Evolutionary conservation across 2,113 vertebrate species (phyloP).

Genomic region (Aptenodytes patagonicus): DNA sequence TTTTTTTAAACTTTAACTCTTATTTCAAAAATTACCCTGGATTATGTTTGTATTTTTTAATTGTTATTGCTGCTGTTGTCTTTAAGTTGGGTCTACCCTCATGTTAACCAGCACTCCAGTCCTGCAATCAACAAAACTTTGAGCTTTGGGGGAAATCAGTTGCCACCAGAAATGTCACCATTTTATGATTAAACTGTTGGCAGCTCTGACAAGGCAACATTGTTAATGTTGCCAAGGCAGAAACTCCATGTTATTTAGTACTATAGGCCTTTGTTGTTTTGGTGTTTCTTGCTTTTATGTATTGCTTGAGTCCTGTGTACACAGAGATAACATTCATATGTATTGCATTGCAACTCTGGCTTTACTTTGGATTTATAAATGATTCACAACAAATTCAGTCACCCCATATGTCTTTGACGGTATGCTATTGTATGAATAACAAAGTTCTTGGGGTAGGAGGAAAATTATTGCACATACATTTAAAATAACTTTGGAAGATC

Average conservation of each 20-base stretch:
- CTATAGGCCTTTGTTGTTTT: neutral
- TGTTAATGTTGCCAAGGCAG: neutral
- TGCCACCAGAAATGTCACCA: neutral
- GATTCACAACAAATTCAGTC: constrained; percentile 51
- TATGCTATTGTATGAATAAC: constrained; percentile 25
- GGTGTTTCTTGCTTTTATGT: constrained; percentile 6
- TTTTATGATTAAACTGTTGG: neutral
- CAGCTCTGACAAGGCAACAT: neutral
- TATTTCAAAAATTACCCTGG: neutral
- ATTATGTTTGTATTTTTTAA: neutral
- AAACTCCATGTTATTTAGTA: neutral
- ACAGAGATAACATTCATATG: neutral
- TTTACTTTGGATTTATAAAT: constrained; percentile 67
- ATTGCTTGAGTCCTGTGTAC: neutral
- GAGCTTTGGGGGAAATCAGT: neutral
- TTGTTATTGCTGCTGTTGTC: neutral
- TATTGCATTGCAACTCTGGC: neutral
- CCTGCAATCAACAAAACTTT: neutral
- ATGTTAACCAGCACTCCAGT: neutral
- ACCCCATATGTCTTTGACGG: constrained; percentile 24
- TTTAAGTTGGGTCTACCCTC: neutral
- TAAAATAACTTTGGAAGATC: constrained; percentile 28
- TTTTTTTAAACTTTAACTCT: neutral
- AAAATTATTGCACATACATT: constrained; percentile 22
- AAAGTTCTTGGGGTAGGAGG: neutral